Evolutionary conservation across 2,113 vertebrate genomes (phyloP).

Genomic region (Triplophysa siluroides): DNA sequence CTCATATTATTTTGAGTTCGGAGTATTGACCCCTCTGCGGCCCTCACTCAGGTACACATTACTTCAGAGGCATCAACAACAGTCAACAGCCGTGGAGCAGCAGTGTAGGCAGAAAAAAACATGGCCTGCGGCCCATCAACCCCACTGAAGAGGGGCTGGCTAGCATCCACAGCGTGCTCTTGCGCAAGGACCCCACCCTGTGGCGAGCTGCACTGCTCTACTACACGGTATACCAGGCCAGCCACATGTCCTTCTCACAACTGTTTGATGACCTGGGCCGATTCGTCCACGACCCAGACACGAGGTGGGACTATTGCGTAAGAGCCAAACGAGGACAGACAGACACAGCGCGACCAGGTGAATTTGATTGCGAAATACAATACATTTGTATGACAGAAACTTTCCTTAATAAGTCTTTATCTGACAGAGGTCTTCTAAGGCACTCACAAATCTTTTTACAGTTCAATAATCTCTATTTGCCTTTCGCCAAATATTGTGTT

Average conservation of each 20-base stretch:
- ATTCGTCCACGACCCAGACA: slow-evolving; percentile 88
- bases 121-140: slow-evolving; percentile 85
- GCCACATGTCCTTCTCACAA: slow-evolving; percentile 85
- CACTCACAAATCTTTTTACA: too few species aligned
- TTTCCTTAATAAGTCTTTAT: too few species aligned
- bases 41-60: slow-evolving; percentile 84
- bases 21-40: background rate
- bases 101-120: slow-evolving; percentile 75
- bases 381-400: too few species aligned
- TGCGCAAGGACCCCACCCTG: slow-evolving; percentile 88
- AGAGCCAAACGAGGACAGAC: slow-evolving; percentile 93
- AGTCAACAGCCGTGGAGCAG: slow-evolving; percentile 89
- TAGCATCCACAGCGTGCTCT: slow-evolving; percentile 91
- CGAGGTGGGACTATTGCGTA: slow-evolving; percentile 94
- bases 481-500: too few species aligned
- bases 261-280: slow-evolving; percentile 84
- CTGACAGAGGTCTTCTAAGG: too few species aligned
- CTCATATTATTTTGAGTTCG: too few species aligned
- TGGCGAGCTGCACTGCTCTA: slow-evolving; percentile 94
- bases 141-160: slow-evolving; percentile 95
- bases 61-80: slow-evolving; percentile 90
- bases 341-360: slow-evolving; percentile 87
- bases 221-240: slow-evolving; percentile 89
- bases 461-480: too few species aligned
- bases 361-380: too few species aligned